Conservation (phyloP, 2,888 invertebrate genomes). For the Phymatocera aterrima region DNA sequence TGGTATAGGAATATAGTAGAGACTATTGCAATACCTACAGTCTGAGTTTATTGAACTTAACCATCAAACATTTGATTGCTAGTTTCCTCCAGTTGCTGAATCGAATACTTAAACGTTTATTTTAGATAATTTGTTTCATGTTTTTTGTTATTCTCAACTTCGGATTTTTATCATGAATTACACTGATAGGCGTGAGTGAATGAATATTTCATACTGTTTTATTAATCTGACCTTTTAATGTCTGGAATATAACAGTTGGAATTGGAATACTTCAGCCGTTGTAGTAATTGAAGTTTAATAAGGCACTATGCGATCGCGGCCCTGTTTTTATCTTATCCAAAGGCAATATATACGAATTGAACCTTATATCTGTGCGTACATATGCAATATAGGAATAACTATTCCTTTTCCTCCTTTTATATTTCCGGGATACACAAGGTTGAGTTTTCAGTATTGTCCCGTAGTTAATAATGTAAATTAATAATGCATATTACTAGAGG, state of each 20-base stretch:
- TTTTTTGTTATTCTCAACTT: not conserved
- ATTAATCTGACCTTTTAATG: not conserved
- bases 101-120: not conserved
- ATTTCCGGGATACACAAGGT: not conserved
- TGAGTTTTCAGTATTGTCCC: not conserved
- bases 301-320: not conserved
- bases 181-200: slow-evolving; percentile 33
- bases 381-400: not conserved
- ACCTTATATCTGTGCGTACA: not conserved
- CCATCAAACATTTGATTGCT: slow-evolving; percentile 24
- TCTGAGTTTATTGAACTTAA: slow-evolving; percentile 39
- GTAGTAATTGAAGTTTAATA: not conserved
- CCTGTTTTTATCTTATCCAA: not conserved
- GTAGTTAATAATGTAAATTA: not conserved
- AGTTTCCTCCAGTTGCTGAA: not conserved
- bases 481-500: slow-evolving; percentile 40
- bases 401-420: not conserved
- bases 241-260: not conserved
- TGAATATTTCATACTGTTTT: not conserved
- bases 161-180: slow-evolving; percentile 23
- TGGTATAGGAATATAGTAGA: not conserved
- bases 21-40: not conserved
- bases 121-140: not conserved
- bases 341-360: not conserved
- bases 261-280: not conserved